Evolutionary conservation across 2,113 vertebrate species (phyloP).

Genomic region (Peromyscus polionotus): DNA sequence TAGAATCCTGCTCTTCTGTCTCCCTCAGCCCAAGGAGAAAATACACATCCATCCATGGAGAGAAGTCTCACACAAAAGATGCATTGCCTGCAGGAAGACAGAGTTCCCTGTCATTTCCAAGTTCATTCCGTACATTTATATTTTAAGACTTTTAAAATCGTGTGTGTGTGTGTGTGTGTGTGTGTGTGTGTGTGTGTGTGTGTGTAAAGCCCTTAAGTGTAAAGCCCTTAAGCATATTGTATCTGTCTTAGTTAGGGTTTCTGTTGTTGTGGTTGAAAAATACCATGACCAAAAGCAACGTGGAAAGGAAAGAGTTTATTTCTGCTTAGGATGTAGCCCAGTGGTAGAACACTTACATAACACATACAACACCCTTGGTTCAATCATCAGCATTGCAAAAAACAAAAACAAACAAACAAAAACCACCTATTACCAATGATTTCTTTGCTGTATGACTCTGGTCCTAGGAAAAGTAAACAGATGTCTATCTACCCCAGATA

Average conservation of each 20-base stretch:
- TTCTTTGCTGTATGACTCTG: background rate
- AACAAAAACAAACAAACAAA: background rate
- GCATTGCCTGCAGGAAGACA: background rate
- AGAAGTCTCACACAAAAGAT: background rate
- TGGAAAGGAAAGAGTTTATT: background rate
- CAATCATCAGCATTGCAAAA: background rate
- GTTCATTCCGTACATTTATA: background rate
- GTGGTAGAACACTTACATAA: background rate
- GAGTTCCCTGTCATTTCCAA: background rate
- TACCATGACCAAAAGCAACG: background rate
- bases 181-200: background rate
- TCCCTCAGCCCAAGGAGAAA: accelerated
- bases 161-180: background rate
- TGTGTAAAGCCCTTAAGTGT: background rate
- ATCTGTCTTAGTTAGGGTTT: background rate
- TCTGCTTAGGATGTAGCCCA: background rate
- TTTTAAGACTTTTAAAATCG: background rate
- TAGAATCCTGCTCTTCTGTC: background rate
- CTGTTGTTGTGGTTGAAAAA: background rate
- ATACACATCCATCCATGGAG: background rate
- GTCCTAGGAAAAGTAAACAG: background rate
- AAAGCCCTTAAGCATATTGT: background rate
- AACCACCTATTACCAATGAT: background rate
- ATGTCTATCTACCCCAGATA: background rate
- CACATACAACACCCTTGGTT: background rate